Percentiles rank a stretch among this genome's conserved stretches.
Evolutionary conservation across 2,888 invertebrate genomes (phyloP).

Genomic region (Pimpla rufipes): DNA sequence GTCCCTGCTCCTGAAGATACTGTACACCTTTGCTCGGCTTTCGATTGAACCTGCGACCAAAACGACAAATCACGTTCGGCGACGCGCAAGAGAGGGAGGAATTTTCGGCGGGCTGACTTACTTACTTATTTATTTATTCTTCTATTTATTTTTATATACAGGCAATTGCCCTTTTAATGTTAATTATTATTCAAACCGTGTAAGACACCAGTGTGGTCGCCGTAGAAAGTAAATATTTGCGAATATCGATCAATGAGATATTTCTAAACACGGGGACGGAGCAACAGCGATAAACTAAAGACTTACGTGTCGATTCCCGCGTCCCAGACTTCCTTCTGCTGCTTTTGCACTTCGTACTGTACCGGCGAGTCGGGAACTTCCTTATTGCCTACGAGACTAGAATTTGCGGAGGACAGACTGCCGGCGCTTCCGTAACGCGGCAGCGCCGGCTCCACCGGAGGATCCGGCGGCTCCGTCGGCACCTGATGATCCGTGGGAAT

Average conservation of each 20-base stretch:
- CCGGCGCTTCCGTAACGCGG: slow-evolving; percentile 90
- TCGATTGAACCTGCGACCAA: slow-evolving; percentile 95
- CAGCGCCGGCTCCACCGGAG: slow-evolving; percentile 77
- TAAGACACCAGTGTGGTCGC: too few species aligned
- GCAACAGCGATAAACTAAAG: too few species aligned
- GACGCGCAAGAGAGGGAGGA: slow-evolving; percentile 6
- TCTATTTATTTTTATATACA: too few species aligned
- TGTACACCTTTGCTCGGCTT: slow-evolving; percentile 97
- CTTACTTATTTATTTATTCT: too few species aligned
- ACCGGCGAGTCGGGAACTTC: slow-evolving; percentile 95
- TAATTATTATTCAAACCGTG: too few species aligned
- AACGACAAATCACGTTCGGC: slow-evolving; percentile 48
- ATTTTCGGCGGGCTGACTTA: too few species aligned
- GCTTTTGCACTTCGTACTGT: slow-evolving; percentile 98
- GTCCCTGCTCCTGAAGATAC: slow-evolving; percentile 96
- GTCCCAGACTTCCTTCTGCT: slow-evolving; percentile 99
- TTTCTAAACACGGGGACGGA: too few species aligned
- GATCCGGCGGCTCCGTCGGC: slow-evolving; percentile 83
- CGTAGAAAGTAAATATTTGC: too few species aligned
- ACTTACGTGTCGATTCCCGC: slow-evolving; percentile 95
- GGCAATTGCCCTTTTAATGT: too few species aligned
- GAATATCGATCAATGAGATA: too few species aligned
- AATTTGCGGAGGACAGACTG: slow-evolving; percentile 91
- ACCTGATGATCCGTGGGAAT: slow-evolving; percentile 86
- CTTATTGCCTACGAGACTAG: slow-evolving; percentile 89